These are phyloP conservation scores for Parazoanthus darwini DNA, from an alignment of 92 coral and sea anemone genomes.

Conservation along the genomic window DNA sequence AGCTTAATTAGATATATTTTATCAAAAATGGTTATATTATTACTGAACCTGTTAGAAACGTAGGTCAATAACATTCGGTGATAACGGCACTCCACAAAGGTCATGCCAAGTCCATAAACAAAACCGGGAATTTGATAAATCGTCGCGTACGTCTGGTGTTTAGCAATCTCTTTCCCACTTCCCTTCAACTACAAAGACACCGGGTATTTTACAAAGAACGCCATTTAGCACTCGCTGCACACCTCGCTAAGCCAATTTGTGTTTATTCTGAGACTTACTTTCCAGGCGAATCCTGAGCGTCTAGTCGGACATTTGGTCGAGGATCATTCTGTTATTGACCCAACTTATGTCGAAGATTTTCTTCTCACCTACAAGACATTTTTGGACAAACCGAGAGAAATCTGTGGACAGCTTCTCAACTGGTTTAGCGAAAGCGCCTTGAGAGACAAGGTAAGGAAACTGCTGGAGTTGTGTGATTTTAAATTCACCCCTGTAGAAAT, in stretches of 20 bases:
- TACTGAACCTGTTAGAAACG: neutral
- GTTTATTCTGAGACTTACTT: neutral
- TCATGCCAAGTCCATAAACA: conserved; percentile 11
- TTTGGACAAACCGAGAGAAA: conserved; percentile 79
- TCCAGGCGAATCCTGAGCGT: conserved; percentile 86
- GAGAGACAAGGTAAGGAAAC: conserved; percentile 82
- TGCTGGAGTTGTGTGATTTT: neutral
- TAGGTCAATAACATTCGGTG: neutral
- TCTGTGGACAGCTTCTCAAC: conserved; percentile 83
- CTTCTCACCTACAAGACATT: conserved; percentile 91
- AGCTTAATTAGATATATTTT: neutral
- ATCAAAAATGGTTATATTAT: neutral
- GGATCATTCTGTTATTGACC: conserved; percentile 96
- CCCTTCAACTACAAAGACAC: neutral
- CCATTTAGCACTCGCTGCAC: neutral
- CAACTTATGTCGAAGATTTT: conserved; percentile 95
- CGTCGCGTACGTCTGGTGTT: neutral
- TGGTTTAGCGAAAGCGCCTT: conserved; percentile 83
- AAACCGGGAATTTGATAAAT: conserved; percentile 12
- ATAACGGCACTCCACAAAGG: neutral
- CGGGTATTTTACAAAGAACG: neutral
- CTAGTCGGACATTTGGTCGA: conserved; percentile 88
- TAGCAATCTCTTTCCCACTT: neutral
- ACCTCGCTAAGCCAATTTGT: neutral
- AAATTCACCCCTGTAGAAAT: neutral